Base-by-base conservation (phyloP, 2,888 invertebrate species). In the Sepioteuthis lessoniana region DNA sequence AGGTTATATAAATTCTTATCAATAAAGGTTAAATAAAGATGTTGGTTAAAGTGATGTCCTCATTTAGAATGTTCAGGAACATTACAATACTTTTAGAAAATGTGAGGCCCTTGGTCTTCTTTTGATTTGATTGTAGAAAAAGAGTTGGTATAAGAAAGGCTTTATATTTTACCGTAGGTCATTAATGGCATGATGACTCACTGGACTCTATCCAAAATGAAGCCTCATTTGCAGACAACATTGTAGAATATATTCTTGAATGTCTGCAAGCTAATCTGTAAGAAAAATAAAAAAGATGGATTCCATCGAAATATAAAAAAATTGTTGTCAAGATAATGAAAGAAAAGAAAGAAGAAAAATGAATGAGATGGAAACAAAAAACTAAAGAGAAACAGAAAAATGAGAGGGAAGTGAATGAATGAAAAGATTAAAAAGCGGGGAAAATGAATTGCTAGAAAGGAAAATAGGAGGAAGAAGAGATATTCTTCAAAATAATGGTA, bases 141-240 rank as follows among this genome's bases (percentile, higher is more conserved):
- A 76, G 42, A 42, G 76, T 76, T 76, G 76, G 76, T 76, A 31
- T 76, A 76, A 76, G n/a, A 76, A 76, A n/a, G 76, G 76, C 16
- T 76, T 76, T 76, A n/a, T 76, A 76, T n/a, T 76, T 76, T 76
- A 76, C 76, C 76, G 31, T 76, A n/a, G 76, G n/a, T 76, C n/a
- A 76, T 76, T n/a, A 76, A 76, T 76, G 76, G 76, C 76, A 76
- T 35, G 76, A 76, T 76, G 76, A 76, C 76, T 76, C 76, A 76
- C 76, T 76, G n/a, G 76, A 76, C n/a, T 35, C 76, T 76, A n/a
- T 76, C 76, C 31, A n/a, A 76, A 76, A 76, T n/a, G 76, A 76
- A n/a, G 76, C n/a, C n/a, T 76, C n/a, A 76, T 76, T 76, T 76
- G n/a, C 76, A n/a, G 76, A 76, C n/a, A 76, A 76, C 76, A 76